Base-by-base conservation (phyloP, 2,888 invertebrate species). In the Drosophila borborema region DNA sequence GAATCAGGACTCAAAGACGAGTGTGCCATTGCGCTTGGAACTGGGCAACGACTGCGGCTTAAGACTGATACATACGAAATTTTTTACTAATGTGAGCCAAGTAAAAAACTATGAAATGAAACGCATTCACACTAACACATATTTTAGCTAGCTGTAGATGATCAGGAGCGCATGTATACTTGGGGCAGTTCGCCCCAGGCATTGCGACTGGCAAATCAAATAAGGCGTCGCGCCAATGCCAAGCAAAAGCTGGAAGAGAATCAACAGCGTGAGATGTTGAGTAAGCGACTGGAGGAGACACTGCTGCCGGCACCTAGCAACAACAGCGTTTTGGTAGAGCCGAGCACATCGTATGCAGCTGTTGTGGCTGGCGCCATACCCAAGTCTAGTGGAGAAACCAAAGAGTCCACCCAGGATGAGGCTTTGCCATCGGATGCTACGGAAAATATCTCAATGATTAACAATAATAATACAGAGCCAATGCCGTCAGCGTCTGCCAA, bases 161-260 rank as follows among this genome's bases (percentile, higher is more conserved):
- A 93, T 18, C 94, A 95, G 64, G 95, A 96, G 90, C 94, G 94
- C 80, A 94, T 97, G 58, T 96, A 95, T 90, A 94, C 94, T 0
- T 97, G 97, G 97, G 97, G 97, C 3, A 95, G 95, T 49, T 96
- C 96, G 89, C 97, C 97, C 0, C 96, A 96, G 91, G 95, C 95
- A 68, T 93, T 97, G 9, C 94, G 96, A 55, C 92, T 95, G 31
- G 95, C 95, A 64, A 95, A 95, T 72, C 95, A 95, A 90, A 94
- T 95, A 5, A 94, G 95, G 85, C 94, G 95, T 60, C 94, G 94
- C 65, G 94, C 94, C 6, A 94, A 95, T 78, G 93, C 94, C 48
- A 92, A 93, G 56, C 94, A 94, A 77, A 94, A 94, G 77, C 91
- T 91, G 28, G 93, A 93, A 76, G 93, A 94, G 72, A 92, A 92